Conservation (phyloP, 2,888 invertebrate species). For the Cephus rjabovi region DNA sequence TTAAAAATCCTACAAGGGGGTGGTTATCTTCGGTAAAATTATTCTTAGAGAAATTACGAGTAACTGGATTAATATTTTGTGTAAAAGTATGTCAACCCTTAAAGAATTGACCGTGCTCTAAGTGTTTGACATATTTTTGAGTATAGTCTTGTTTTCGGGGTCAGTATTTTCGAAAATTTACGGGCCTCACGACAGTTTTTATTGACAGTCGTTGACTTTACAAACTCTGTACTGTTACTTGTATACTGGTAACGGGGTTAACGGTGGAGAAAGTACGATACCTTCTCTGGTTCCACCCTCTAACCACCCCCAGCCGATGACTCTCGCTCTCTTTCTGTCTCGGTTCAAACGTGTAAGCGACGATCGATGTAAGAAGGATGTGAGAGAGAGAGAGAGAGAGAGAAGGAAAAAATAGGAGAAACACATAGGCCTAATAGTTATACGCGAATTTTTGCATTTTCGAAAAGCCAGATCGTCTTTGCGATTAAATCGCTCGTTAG, state of each 20-base stretch:
- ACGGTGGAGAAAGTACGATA: constrained; percentile 20
- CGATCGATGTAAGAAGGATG: background rate
- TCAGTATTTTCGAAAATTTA: constrained; percentile 38
- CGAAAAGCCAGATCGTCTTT: background rate
- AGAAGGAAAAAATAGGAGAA: background rate
- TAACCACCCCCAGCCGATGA: background rate
- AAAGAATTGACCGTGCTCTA: background rate
- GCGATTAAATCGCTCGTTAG: background rate
- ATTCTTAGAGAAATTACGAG: background rate
- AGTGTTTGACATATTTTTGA: background rate
- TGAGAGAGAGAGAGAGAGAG: background rate
- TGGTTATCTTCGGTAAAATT: background rate
- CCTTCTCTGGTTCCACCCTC: background rate
- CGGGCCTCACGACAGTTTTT: constrained; percentile 33
- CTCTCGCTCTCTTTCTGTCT: background rate
- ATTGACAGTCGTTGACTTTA: constrained; percentile 32
- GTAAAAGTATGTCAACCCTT: background rate
- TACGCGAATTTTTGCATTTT: background rate
- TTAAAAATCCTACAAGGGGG: background rate
- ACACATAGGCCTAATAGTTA: background rate
- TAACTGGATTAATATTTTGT: background rate
- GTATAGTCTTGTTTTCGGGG: constrained; percentile 11
- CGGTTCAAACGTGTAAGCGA: background rate
- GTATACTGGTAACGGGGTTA: constrained; percentile 33
- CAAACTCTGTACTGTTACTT: constrained; percentile 27